Percentiles rank a stretch among this genome's conserved stretches.
Evolutionary conservation across 2,888 invertebrate genomes (phyloP).

Genomic region (Diaprepes abbreviatus): DNA sequence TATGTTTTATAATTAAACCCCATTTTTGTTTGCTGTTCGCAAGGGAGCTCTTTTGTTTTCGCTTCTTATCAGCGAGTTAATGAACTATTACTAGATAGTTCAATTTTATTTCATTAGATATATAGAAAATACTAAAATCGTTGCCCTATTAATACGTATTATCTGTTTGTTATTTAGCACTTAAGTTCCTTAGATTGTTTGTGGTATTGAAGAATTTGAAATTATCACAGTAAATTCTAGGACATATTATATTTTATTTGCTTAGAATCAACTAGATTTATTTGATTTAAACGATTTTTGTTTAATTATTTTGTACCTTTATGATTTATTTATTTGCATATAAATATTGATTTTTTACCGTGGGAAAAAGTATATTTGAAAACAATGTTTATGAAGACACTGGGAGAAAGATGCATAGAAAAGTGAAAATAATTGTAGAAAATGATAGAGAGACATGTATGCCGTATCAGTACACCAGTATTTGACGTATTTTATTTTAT

Average conservation of each 20-base stretch:
- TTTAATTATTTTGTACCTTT: neutral
- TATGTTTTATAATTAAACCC: slow-evolving; percentile 19
- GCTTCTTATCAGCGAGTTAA: slow-evolving; percentile 19
- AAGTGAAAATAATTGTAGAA: too few relatives aligned
- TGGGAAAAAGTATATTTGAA: too few relatives aligned
- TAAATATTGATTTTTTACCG: too few relatives aligned
- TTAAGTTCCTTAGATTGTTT: slow-evolving; percentile 20
- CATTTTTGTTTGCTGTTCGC: slow-evolving; percentile 25
- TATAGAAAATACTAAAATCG: slow-evolving; percentile 3
- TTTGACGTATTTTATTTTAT: too few relatives aligned
- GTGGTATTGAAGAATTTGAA: neutral
- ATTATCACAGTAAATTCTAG: slow-evolving; percentile 3
- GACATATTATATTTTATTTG: slow-evolving; percentile 2
- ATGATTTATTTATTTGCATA: neutral
- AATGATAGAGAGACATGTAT: too few relatives aligned
- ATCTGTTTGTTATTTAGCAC: slow-evolving; percentile 23
- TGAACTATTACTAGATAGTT: slow-evolving; percentile 18
- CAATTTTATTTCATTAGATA: slow-evolving; percentile 5
- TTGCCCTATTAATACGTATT: slow-evolving; percentile 7
- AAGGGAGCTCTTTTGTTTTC: slow-evolving; percentile 26
- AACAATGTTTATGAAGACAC: too few relatives aligned
- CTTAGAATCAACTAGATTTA: neutral
- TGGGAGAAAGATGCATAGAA: too few relatives aligned
- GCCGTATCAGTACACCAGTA: too few relatives aligned
- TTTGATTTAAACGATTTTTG: neutral